Conservation (phyloP, 2,113 vertebrate genomes). For the Lampris incognitus region DNA sequence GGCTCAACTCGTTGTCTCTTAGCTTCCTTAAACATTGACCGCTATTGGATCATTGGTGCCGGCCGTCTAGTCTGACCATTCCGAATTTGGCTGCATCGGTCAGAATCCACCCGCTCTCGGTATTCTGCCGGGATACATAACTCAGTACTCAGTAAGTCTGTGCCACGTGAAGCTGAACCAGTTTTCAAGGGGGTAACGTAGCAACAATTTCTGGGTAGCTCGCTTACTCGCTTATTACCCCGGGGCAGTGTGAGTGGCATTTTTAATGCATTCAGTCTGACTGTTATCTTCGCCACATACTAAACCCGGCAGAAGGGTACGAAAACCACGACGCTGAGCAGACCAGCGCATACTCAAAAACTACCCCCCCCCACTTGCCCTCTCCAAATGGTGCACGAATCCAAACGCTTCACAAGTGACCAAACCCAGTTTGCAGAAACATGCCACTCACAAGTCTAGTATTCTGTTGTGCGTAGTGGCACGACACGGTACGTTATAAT, state of each 20-base stretch:
- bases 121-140: too few species aligned
- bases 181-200: conserved; percentile 52
- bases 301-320: conserved; percentile 46
- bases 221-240: conserved; percentile 44
- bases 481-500: not conserved
- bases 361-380: not conserved
- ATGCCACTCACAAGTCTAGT: not conserved
- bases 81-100: too few species aligned
- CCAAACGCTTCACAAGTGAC: not conserved
- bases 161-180: conserved; percentile 45
- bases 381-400: too few species aligned
- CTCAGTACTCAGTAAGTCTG: not conserved
- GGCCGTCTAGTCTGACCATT: too few species aligned
- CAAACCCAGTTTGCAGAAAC: not conserved
- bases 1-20: too few species aligned
- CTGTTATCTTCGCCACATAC: conserved; percentile 64
- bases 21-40: too few species aligned
- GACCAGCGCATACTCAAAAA: conserved; percentile 20
- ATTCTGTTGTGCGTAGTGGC: not conserved
- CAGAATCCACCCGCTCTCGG: too few species aligned
- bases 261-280: conserved; percentile 51
- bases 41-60: too few species aligned
- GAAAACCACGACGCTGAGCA: conserved; percentile 11
- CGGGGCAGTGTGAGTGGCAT: conserved; percentile 63
- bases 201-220: conserved; percentile 62